These are phyloP conservation scores for Stictonetta naevosa DNA, from an alignment of 2,113 vertebrate species.

Conservation along the genomic window DNA sequence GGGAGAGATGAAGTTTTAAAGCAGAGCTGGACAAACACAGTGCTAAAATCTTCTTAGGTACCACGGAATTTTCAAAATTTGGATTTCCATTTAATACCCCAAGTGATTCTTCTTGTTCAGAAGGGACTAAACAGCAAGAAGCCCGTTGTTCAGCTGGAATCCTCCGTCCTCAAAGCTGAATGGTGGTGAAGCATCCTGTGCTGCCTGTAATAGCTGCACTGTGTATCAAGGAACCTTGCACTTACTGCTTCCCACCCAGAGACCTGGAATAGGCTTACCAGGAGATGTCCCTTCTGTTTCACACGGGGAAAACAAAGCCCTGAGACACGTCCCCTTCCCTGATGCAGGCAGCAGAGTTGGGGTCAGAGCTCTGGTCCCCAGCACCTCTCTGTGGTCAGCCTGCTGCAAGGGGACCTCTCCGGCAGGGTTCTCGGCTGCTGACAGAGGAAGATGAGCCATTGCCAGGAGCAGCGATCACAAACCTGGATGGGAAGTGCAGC, in stretches of 20 bases:
- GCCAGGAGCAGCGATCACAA: neutral
- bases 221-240: neutral
- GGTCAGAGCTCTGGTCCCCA: neutral
- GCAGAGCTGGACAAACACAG: neutral
- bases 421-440: rapidly evolving
- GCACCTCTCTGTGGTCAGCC: neutral
- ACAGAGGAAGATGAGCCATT: neutral
- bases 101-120: neutral
- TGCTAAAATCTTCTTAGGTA: neutral
- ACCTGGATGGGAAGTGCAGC: neutral
- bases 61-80: neutral
- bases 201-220: neutral
- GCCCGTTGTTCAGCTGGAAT: neutral
- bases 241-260: neutral
- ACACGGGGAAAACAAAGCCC: neutral
- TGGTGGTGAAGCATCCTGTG: neutral
- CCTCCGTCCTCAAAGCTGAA: neutral
- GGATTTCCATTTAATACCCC: neutral
- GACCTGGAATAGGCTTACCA: neutral
- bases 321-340: neutral
- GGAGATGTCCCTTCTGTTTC: neutral
- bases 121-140: neutral
- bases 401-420: neutral
- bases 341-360: rapidly evolving
- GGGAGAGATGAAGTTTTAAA: neutral